A percentile compares a stretch with the other conserved stretches of the same genome.
These are phyloP conservation scores for Myotis davidii DNA, from an alignment of 2,113 vertebrate species.

Conservation along the genomic window DNA sequence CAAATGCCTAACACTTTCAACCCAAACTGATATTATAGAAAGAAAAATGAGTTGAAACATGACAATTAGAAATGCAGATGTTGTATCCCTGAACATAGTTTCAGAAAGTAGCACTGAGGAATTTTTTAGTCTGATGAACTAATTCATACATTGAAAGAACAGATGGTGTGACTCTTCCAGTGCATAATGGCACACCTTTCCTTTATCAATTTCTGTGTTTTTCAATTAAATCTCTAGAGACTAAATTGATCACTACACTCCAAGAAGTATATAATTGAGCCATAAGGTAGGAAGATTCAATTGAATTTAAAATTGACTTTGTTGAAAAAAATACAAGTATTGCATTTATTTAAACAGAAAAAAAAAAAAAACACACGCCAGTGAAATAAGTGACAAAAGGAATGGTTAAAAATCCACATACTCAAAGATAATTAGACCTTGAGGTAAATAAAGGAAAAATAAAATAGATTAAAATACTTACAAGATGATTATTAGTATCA, in stretches of 20 bases:
- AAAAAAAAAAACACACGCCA: background rate
- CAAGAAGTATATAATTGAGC: slow-evolving; percentile 49
- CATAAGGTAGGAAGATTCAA: slow-evolving; percentile 45
- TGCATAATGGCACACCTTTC: slow-evolving; percentile 28
- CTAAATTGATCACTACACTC: slow-evolving; percentile 57
- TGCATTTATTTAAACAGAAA: slow-evolving; percentile 12
- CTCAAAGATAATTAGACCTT: background rate
- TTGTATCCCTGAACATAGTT: background rate
- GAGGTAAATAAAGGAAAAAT: background rate
- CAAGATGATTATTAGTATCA: background rate
- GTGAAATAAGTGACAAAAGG: slow-evolving; percentile 20
- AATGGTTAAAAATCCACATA: slow-evolving; percentile 37
- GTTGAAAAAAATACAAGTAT: slow-evolving; percentile 24
- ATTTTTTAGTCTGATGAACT: slow-evolving; percentile 22
- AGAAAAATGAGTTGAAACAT: slow-evolving; percentile 30
- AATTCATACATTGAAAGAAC: slow-evolving; percentile 52
- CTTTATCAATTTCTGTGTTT: slow-evolving; percentile 55
- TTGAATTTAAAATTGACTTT: slow-evolving; percentile 64
- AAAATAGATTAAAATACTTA: background rate
- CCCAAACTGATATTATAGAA: background rate
- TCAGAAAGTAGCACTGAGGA: background rate
- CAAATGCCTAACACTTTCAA: background rate
- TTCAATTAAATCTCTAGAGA: slow-evolving; percentile 61
- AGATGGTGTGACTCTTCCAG: slow-evolving; percentile 41
- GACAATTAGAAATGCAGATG: background rate